These are phyloP conservation scores for Martes martes DNA, from an alignment of 2,113 vertebrate species.

Conservation along the genomic window DNA sequence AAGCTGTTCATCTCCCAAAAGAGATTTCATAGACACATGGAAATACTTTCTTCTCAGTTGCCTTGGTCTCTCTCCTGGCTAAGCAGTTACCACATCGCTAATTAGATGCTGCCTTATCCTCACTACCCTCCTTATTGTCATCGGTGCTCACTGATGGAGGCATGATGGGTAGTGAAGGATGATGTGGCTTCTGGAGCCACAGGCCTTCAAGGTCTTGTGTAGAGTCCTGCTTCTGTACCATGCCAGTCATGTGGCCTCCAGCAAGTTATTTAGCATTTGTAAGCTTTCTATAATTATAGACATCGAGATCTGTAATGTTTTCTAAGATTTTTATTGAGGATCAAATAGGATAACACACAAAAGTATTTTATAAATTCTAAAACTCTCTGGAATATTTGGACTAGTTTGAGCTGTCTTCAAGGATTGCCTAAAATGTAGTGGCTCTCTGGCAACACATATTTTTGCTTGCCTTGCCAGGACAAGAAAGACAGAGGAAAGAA, in stretches of 20 bases:
- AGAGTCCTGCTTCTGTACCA: neutral
- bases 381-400: neutral
- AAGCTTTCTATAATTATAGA: neutral
- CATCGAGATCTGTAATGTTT: neutral
- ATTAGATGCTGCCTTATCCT: neutral
- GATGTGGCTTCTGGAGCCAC: neutral
- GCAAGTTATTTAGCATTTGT: neutral
- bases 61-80: neutral
- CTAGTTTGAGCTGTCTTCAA: neutral
- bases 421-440: neutral
- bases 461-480: neutral
- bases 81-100: neutral
- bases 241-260: neutral
- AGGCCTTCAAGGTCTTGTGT: neutral
- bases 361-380: neutral
- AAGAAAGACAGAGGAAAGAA: neutral
- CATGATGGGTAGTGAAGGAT: no score
- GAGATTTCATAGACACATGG: neutral
- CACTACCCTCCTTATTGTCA: neutral
- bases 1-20: neutral
- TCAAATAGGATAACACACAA: neutral
- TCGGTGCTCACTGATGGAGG: neutral
- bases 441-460: neutral
- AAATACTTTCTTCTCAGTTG: neutral
- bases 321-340: neutral